phyloP scores from a whole-genome alignment of 2,113 vertebrate genomes.

The Oceanodroma tethys region DNA sequence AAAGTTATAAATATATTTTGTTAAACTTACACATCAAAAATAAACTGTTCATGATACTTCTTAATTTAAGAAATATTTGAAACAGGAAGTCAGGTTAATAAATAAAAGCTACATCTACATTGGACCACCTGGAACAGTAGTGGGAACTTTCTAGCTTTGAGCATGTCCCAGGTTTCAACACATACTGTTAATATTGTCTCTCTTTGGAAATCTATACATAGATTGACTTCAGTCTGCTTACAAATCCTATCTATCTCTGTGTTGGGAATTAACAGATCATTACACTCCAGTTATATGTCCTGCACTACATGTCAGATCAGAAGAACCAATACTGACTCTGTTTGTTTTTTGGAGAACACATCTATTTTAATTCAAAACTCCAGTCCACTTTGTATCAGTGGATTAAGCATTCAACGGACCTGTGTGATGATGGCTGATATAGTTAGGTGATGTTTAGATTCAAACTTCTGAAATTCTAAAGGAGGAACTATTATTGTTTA shows the following conservation, averaged over 20 bases:
- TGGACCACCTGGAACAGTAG: background rate
- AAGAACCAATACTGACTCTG: background rate
- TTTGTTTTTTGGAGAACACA: background rate
- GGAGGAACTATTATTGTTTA: background rate
- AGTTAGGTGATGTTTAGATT: background rate
- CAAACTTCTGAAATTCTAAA: background rate
- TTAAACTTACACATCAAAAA: background rate
- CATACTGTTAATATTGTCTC: background rate
- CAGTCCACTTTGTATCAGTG: background rate
- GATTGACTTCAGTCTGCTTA: background rate
- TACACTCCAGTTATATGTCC: background rate
- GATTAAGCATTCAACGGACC: background rate
- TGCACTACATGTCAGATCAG: background rate
- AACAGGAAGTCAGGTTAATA: background rate
- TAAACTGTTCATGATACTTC: background rate
- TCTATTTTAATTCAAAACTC: background rate
- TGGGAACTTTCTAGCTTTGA: background rate
- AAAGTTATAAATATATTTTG: background rate
- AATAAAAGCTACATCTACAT: background rate
- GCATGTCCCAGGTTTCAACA: background rate
- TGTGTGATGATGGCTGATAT: background rate
- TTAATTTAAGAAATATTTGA: background rate
- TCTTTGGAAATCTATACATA: background rate
- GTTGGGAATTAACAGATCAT: background rate
- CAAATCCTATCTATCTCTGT: background rate